These are phyloP conservation scores for Ashinkailepas kermadecensis DNA, from an alignment of 2,888 invertebrate species.

Conservation along the genomic window DNA sequence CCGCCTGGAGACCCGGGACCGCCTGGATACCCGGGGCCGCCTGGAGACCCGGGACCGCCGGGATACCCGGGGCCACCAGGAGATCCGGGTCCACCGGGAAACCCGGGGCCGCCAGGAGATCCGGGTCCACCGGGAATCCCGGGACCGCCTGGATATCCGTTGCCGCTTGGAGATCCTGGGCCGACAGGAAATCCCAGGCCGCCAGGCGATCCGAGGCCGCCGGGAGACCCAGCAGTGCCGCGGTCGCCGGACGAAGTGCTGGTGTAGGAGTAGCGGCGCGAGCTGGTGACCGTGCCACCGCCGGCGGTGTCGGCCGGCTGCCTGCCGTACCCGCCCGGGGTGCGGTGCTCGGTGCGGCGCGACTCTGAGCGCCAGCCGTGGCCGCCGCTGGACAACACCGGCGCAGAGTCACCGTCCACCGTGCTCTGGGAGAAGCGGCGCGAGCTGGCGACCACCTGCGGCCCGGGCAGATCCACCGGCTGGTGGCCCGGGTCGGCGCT, in stretches of 20 bases:
- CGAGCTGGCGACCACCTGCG: neutral
- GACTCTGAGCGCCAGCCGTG: constrained; percentile 26
- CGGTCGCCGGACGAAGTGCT: neutral
- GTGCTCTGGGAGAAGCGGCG: neutral
- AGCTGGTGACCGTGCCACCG: neutral
- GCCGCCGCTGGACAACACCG: constrained; percentile 25
- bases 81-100: too few species aligned
- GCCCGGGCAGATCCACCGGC: neutral
- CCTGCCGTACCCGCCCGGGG: neutral
- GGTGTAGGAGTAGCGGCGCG: neutral
- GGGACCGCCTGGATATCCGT: too few species aligned
- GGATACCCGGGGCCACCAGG: too few species aligned
- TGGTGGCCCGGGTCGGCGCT: neutral
- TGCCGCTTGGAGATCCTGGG: too few species aligned
- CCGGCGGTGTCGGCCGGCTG: neutral
- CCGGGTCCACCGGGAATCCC: too few species aligned
- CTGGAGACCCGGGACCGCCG: too few species aligned
- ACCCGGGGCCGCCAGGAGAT: too few species aligned
- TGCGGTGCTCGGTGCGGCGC: constrained; percentile 23
- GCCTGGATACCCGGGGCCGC: neutral
- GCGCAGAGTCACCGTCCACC: constrained; percentile 21
- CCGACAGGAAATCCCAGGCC: neutral
- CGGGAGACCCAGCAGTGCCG: neutral
- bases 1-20: neutral
- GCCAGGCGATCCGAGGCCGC: neutral